phyloP scores from a whole-genome alignment of 1,140 invertebrate species.

The Apocrypta bakeri region DNA sequence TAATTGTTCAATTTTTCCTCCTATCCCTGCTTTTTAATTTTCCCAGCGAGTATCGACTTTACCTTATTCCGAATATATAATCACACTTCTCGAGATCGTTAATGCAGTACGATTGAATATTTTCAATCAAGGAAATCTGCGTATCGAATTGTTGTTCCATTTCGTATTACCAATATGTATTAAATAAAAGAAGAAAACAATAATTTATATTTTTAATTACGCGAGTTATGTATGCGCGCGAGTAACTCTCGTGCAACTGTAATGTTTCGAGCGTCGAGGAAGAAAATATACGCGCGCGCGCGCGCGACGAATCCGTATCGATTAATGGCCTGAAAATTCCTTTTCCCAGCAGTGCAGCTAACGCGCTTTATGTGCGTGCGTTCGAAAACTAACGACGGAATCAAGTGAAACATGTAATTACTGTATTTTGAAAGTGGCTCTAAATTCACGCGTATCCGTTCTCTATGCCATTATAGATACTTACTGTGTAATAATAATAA shows the following conservation, averaged over 20 bases:
- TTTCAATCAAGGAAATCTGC: not conserved
- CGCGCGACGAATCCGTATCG: not conserved
- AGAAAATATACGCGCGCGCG: not conserved
- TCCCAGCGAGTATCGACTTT: not conserved
- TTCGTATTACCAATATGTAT: too few species aligned
- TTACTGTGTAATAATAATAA: not conserved
- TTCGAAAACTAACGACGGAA: not conserved
- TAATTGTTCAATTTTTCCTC: not conserved
- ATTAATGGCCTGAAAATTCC: not conserved
- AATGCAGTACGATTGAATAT: not conserved
- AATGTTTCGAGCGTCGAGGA: not conserved
- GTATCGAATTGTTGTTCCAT: too few species aligned
- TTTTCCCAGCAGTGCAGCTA: not conserved
- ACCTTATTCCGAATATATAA: not conserved
- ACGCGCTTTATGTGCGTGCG: not conserved
- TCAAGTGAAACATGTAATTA: not conserved
- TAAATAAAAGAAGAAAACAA: too few species aligned
- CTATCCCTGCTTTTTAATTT: not conserved
- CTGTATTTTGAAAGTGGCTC: not conserved
- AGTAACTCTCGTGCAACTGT: too few species aligned
- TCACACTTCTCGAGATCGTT: not conserved
- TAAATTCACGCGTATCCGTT: not conserved
- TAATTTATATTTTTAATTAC: not conserved
- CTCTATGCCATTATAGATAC: not conserved
- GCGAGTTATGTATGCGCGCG: not conserved